Conservation (phyloP, 2,888 invertebrate genomes). For the Neoscelio sp. region DNA sequence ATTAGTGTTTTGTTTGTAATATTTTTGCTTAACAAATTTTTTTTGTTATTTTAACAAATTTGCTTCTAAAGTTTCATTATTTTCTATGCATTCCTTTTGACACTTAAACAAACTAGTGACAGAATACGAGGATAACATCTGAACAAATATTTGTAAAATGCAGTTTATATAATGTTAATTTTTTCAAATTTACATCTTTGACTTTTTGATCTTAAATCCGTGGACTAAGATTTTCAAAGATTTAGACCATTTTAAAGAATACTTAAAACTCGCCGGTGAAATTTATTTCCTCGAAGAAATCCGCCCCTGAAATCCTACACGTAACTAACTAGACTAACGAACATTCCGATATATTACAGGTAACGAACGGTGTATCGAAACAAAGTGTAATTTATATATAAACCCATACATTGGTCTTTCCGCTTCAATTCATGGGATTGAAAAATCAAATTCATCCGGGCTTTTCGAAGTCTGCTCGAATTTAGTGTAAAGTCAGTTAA, state of each 20-base stretch:
- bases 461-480: slow-evolving; percentile 17
- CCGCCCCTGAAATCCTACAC: slow-evolving; percentile 52
- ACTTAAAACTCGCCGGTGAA: slow-evolving; percentile 36
- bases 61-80: too few relatives aligned
- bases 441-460: slow-evolving; percentile 48
- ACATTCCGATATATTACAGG: slow-evolving; percentile 51
- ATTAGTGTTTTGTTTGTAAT: too few relatives aligned
- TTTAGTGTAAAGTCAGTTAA: slow-evolving; percentile 4
- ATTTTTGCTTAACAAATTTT: too few relatives aligned
- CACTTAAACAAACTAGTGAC: too few relatives aligned
- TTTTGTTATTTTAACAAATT: too few relatives aligned
- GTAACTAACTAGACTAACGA: slow-evolving; percentile 54
- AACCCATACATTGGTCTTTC: slow-evolving; percentile 22
- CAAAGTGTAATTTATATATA: slow-evolving; percentile 60
- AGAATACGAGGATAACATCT: too few relatives aligned
- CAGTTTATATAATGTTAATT: too few relatives aligned
- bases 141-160: too few relatives aligned
- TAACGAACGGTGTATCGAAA: slow-evolving; percentile 48
- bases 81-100: too few relatives aligned
- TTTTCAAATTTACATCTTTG: too few relatives aligned
- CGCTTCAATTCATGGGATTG: slow-evolving; percentile 45
- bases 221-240: slow-evolving; percentile 34
- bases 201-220: slow-evolving; percentile 36
- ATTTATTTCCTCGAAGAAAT: slow-evolving; percentile 60
- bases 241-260: slow-evolving; percentile 38